Percentiles rank a stretch among this genome's conserved stretches.
Conservation (phyloP, 2,888 invertebrate genomes). For the Protonemura montana region DNA sequence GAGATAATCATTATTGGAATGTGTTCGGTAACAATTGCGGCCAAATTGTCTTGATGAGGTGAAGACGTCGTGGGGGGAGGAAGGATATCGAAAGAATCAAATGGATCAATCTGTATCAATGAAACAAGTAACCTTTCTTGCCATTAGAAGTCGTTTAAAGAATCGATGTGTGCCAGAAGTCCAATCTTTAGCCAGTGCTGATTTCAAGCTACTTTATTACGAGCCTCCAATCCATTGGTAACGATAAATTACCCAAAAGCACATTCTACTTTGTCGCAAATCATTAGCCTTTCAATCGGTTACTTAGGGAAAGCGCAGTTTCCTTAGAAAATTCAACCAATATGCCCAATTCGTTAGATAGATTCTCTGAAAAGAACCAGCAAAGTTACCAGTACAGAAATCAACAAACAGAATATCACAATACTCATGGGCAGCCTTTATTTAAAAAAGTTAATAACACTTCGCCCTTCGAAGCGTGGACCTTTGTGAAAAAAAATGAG, state of each 20-base stretch:
- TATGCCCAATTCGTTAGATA: no score
- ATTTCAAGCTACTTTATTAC: neutral
- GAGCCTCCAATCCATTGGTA: no score
- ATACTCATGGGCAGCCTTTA: no score
- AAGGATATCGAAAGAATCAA: neutral
- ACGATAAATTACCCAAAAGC: no score
- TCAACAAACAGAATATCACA: no score
- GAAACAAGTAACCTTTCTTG: neutral
- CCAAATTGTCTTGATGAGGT: neutral
- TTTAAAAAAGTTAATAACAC: neutral
- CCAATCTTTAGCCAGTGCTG: neutral
- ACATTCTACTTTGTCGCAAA: no score
- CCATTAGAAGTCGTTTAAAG: neutral
- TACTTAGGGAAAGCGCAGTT: no score
- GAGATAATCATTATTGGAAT: conserved; percentile 25
- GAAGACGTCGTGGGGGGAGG: neutral
- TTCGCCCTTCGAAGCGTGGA: neutral
- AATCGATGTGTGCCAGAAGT: neutral
- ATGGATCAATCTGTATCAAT: neutral
- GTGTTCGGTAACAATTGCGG: neutral
- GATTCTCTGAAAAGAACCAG: no score
- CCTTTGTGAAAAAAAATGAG: neutral
- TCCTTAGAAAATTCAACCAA: no score
- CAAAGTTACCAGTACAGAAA: no score
- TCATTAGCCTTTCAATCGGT: no score